A percentile compares a stretch with the other conserved stretches of the same genome.
These are phyloP conservation scores for Bothrops jararaca DNA, from an alignment of 2,113 vertebrate genomes.

Conservation along the genomic window DNA sequence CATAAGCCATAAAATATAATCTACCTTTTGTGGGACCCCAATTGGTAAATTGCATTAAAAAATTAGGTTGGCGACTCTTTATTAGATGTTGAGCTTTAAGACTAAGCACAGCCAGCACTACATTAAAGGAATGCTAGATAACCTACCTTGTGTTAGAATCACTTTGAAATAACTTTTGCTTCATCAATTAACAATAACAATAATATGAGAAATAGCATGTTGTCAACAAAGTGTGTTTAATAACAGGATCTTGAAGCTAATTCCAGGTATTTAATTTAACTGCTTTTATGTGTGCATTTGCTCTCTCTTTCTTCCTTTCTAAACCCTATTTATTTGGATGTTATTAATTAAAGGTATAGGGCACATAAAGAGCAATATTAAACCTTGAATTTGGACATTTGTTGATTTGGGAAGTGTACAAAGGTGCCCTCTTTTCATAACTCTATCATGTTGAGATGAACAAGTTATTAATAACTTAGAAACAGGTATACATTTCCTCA, in stretches of 20 bases:
- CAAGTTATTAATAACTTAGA: neutral
- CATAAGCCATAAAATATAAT: constrained; percentile 69
- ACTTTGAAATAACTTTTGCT: neutral
- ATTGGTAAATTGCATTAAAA: constrained; percentile 53
- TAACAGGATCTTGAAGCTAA: constrained; percentile 36
- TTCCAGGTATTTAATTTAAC: constrained; percentile 26
- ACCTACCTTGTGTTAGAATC: neutral
- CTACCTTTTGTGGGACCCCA: constrained; percentile 63
- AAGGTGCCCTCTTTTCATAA: neutral
- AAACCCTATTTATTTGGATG: neutral
- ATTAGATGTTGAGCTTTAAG: constrained; percentile 25
- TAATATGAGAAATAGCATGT: neutral
- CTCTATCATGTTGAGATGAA: neutral
- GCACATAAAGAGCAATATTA: neutral
- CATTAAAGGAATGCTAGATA: constrained; percentile 15
- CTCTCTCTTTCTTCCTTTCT: neutral
- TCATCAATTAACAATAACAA: neutral
- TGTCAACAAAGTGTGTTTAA: constrained; percentile 20
- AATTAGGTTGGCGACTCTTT: constrained; percentile 42
- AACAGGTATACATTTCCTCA: neutral
- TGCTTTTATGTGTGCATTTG: constrained; percentile 17
- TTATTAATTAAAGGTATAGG: neutral
- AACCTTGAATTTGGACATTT: neutral
- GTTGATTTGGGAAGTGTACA: neutral
- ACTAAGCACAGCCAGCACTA: neutral